phyloP scores from a whole-genome alignment of 2,113 vertebrate species.

The Epinephelus fuscoguttatus region DNA sequence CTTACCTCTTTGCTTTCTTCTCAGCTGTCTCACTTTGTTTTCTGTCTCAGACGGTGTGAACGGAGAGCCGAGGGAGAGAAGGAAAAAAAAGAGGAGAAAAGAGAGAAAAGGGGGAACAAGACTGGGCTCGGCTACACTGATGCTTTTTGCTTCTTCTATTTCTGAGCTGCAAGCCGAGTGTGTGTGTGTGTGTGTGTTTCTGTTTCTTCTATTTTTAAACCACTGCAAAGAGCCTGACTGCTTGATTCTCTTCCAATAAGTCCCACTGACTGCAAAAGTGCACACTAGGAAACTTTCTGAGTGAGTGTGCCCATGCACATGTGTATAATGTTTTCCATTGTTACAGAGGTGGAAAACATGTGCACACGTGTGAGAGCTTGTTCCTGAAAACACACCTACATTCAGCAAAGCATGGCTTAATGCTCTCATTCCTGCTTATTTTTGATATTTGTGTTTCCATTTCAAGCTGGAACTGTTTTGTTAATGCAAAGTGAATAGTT shows the following conservation, averaged over 20 bases:
- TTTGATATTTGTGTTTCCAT: constrained; percentile 7
- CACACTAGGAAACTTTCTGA: constrained; percentile 61
- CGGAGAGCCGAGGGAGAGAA: background rate
- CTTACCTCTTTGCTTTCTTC: constrained; percentile 1
- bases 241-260: constrained; percentile 46
- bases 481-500: background rate
- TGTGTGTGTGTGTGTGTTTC: constrained; percentile 23
- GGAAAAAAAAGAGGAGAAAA: background rate
- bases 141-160: constrained; percentile 55
- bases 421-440: constrained; percentile 1
- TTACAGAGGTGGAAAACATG: constrained; percentile 50
- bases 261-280: constrained; percentile 51
- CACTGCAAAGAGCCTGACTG: constrained; percentile 31
- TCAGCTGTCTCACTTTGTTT: background rate
- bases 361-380: background rate
- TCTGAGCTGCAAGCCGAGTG: constrained; percentile 25
- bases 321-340: constrained; percentile 59
- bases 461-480: constrained; percentile 6
- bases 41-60: background rate
- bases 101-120: background rate
- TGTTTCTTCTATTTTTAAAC: constrained; percentile 68
- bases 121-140: constrained; percentile 5
- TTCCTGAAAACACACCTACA: background rate
- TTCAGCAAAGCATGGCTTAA: background rate
- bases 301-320: constrained; percentile 24